Percentiles rank a stretch among this genome's conserved stretches.
These are phyloP conservation scores for Beris chalybata DNA, from an alignment of 2,888 invertebrate species.

Conservation along the genomic window DNA sequence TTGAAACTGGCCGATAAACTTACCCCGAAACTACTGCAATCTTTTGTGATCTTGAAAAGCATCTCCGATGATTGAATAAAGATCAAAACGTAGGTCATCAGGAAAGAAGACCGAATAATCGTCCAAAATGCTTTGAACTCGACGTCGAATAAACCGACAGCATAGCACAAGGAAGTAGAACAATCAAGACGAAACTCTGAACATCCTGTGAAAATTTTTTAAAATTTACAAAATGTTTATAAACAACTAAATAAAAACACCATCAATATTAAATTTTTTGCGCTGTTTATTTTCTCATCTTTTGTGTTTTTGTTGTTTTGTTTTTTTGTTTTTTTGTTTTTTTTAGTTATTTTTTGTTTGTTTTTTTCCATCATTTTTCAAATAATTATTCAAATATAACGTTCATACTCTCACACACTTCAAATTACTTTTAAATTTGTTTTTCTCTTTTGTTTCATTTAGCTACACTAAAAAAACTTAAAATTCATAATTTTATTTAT, in stretches of 20 bases:
- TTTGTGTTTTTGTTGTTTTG: constrained; percentile 28
- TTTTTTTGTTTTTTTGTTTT: constrained; percentile 26
- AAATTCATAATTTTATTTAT: constrained; percentile 37
- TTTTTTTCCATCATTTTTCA: constrained; percentile 30
- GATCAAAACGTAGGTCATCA: too few species aligned
- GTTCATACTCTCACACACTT: constrained; percentile 28
- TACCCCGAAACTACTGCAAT: too few species aligned
- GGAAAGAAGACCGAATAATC: too few species aligned
- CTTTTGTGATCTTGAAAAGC: too few species aligned
- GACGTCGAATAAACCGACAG: too few species aligned
- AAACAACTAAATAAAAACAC: neutral
- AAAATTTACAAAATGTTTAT: too few species aligned
- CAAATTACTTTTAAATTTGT: constrained; percentile 29
- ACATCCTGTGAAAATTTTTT: too few species aligned
- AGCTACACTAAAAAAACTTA: constrained; percentile 41
- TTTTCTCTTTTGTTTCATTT: constrained; percentile 36
- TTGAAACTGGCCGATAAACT: too few species aligned
- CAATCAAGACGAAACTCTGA: too few species aligned
- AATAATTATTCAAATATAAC: constrained; percentile 32
- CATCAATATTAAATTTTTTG: constrained; percentile 24
- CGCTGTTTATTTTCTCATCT: constrained; percentile 31
- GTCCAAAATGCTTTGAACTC: too few species aligned
- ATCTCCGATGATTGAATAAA: too few species aligned
- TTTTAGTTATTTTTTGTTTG: constrained; percentile 29
- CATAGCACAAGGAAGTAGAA: too few species aligned